Evolutionary conservation across 2,888 invertebrate species (phyloP).

Genomic region (Noctua fimbriata): DNA sequence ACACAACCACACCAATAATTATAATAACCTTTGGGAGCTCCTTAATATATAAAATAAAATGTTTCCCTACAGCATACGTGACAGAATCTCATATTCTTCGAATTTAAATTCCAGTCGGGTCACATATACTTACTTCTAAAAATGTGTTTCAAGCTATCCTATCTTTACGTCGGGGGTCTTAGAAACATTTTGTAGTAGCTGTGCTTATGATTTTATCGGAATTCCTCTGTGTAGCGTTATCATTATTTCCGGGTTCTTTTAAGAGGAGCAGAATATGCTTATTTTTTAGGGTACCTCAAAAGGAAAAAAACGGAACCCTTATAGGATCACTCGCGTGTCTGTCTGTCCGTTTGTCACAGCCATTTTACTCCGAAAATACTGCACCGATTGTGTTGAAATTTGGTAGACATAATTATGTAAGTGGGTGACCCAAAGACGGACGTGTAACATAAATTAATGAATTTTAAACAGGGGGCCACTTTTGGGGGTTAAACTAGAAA

Average conservation of each 20-base stretch:
- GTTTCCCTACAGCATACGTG: slow-evolving; percentile 18
- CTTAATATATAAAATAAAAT: slow-evolving; percentile 33
- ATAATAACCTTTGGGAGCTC: slow-evolving; percentile 5
- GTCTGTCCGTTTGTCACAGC: too few relatives aligned
- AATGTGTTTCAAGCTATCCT: slow-evolving; percentile 37
- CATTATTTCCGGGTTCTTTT: slow-evolving; percentile 19
- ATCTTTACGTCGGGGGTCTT: slow-evolving; percentile 15
- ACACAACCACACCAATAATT: slow-evolving; percentile 22
- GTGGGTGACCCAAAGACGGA: too few relatives aligned
- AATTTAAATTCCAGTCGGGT: slow-evolving; percentile 50
- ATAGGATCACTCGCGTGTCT: too few relatives aligned
- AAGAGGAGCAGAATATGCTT: neutral
- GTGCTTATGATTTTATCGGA: slow-evolving; percentile 30
- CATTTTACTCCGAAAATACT: too few relatives aligned
- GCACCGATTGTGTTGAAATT: too few relatives aligned
- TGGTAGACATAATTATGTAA: too few relatives aligned
- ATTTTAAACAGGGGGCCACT: too few relatives aligned
- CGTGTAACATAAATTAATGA: too few relatives aligned
- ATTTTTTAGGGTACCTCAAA: neutral
- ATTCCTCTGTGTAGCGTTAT: slow-evolving; percentile 16
- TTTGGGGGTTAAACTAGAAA: too few relatives aligned
- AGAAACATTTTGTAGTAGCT: slow-evolving; percentile 22
- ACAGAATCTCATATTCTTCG: slow-evolving; percentile 32
- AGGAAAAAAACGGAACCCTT: too few relatives aligned
- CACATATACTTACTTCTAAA: slow-evolving; percentile 40